These are phyloP conservation scores for Caenorhabditis wallacei DNA, from an alignment of 2,888 invertebrate species.

Conservation along the genomic window DNA sequence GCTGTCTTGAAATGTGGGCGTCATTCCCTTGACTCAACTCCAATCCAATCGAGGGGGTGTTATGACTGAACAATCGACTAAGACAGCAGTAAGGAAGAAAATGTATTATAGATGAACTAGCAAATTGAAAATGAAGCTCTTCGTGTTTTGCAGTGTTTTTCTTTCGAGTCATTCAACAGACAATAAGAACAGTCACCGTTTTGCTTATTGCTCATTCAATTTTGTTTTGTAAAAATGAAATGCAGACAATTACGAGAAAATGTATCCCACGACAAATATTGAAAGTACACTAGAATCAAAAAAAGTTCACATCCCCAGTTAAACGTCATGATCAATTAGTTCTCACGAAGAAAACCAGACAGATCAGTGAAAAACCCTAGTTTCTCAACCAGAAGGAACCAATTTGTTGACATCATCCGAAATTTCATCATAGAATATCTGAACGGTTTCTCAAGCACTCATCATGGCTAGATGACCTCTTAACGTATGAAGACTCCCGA, in stretches of 20 bases:
- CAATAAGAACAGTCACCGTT: conserved; percentile 32
- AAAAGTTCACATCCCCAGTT: not conserved
- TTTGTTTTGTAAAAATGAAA: conserved; percentile 33
- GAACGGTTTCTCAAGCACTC: conserved; percentile 63
- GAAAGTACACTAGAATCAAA: not conserved
- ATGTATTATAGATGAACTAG: conserved; percentile 53
- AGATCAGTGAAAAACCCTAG: not conserved
- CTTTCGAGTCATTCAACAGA: conserved; percentile 1
- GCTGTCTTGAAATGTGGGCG: not conserved
- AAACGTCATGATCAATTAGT: not conserved
- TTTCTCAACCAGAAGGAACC: not conserved
- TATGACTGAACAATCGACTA: conserved; percentile 10
- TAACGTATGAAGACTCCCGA: conserved; percentile 5
- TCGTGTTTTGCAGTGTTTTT: conserved; percentile 25
- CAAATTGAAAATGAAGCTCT: conserved; percentile 45
- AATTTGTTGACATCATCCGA: conserved; percentile 9
- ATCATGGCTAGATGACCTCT: conserved; percentile 57
- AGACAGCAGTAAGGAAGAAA: conserved; percentile 1
- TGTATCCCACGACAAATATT: not conserved
- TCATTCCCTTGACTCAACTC: conserved; percentile 10
- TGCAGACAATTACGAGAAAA: not conserved
- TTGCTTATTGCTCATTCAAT: conserved; percentile 37
- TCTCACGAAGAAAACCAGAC: not conserved
- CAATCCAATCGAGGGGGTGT: not conserved
- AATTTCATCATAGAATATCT: conserved; percentile 34